phyloP scores from a whole-genome alignment of 2,113 vertebrate genomes.

The Clarias magur region DNA sequence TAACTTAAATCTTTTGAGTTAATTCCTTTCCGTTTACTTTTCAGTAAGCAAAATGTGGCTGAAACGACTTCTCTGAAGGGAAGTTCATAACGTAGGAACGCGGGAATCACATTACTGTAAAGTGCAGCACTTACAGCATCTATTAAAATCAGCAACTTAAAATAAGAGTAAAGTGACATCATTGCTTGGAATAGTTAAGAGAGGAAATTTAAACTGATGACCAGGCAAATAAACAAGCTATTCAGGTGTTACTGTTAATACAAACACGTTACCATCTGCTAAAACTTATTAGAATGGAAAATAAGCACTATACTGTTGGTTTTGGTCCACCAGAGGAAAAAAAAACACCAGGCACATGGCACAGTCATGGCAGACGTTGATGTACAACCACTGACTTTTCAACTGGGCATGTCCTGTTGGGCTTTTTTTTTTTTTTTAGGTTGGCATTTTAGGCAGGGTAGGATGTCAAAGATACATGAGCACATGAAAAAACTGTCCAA shows the following conservation, averaged over 20 bases:
- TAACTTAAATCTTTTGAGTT: constrained; percentile 61
- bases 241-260: constrained; percentile 4
- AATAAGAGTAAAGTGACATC: constrained; percentile 30
- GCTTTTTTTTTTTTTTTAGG: too few relatives aligned
- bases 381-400: neutral
- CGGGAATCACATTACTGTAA: constrained; percentile 46
- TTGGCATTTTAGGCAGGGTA: neutral
- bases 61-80: constrained; percentile 56
- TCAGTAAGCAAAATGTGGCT: constrained; percentile 61
- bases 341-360: neutral
- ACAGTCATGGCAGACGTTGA: constrained; percentile 3
- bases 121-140: constrained; percentile 8
- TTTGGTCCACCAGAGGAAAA: neutral
- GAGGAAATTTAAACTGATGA: constrained; percentile 2
- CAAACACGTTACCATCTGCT: constrained; percentile 13
- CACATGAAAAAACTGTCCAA: neutral
- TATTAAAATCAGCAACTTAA: constrained; percentile 1
- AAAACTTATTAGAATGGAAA: constrained; percentile 24
- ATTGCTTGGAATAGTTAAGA: constrained; percentile 19
- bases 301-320: neutral
- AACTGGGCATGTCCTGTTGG: neutral
- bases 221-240: constrained; percentile 31
- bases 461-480: neutral
- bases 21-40: constrained; percentile 57
- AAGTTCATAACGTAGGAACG: constrained; percentile 62